These are phyloP conservation scores for Todiramphus saurophagus DNA, from an alignment of 2,113 vertebrate genomes.

Conservation along the genomic window DNA sequence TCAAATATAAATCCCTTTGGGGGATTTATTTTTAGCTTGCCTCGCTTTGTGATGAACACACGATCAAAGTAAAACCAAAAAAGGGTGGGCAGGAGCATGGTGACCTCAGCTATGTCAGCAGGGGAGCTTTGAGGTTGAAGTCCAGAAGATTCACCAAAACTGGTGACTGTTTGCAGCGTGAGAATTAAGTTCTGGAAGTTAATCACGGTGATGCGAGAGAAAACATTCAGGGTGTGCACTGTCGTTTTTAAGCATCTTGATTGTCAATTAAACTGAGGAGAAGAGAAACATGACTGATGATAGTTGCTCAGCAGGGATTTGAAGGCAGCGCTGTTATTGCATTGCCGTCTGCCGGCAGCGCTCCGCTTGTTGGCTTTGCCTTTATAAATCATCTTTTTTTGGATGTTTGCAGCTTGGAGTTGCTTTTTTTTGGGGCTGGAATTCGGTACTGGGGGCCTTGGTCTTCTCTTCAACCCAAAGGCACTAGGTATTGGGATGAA, in stretches of 20 bases:
- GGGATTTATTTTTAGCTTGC: constrained; percentile 30
- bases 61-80: neutral
- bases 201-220: neutral
- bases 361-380: neutral
- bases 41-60: neutral
- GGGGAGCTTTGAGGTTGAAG: neutral
- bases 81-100: constrained; percentile 15
- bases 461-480: neutral
- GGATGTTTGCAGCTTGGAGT: neutral
- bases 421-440: neutral
- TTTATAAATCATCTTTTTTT: neutral
- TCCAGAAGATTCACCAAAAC: neutral
- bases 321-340: neutral
- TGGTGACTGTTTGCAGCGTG: neutral
- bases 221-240: neutral
- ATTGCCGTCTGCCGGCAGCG: neutral
- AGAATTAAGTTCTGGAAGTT: neutral
- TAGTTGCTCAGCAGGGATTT: neutral
- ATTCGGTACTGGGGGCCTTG: fast-evolving
- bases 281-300: neutral
- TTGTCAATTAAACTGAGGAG: neutral
- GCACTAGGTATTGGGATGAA: fast-evolving
- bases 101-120: neutral
- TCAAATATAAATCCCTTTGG: neutral
- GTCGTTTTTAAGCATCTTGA: neutral